Percentiles rank a stretch among this genome's conserved stretches.
These are phyloP conservation scores for Heliconius congener DNA, from an alignment of 1,140 invertebrate species.

Conservation along the genomic window DNA sequence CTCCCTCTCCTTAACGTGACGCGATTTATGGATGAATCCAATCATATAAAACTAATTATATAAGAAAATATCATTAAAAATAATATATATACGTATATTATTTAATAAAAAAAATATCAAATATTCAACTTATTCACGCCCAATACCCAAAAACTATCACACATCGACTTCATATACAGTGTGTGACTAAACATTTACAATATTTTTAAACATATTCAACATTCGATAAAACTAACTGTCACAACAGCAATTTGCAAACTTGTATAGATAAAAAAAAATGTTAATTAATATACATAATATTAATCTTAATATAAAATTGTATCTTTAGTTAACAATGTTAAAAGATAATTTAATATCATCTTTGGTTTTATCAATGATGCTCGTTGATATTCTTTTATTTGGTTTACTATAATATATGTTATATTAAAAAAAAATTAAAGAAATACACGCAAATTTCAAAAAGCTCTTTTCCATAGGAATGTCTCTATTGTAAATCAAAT, in stretches of 20 bases:
- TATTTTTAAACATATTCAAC: slow-evolving; percentile 30
- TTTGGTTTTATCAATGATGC: slow-evolving; percentile 38
- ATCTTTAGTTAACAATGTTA: slow-evolving; percentile 40
- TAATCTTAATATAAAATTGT: slow-evolving; percentile 32
- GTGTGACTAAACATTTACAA: slow-evolving; percentile 13
- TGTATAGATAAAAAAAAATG: slow-evolving; percentile 18
- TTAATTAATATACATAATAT: slow-evolving; percentile 26
- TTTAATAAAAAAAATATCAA: not conserved
- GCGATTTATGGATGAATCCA: too few species aligned
- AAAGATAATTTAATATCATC: slow-evolving; percentile 45
- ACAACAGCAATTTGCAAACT: slow-evolving; percentile 31
- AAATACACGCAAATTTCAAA: not conserved
- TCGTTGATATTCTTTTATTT: slow-evolving; percentile 29
- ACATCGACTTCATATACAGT: slow-evolving; percentile 23
- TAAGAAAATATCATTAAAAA: too few species aligned
- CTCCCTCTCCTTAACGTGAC: too few species aligned
- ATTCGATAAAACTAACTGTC: slow-evolving; percentile 32
- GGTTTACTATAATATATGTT: not conserved
- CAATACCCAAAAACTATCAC: slow-evolving; percentile 5
- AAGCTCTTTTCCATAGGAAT: too few species aligned
- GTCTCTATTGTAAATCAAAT: too few species aligned
- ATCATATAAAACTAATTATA: too few species aligned
- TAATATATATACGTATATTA: not conserved
- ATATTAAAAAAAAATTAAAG: not conserved
- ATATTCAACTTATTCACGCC: not conserved